Percentiles rank a stretch among this genome's conserved stretches.
These are phyloP conservation scores for Macrotus californicus DNA, from an alignment of 2,113 vertebrate genomes.

Conservation along the genomic window DNA sequence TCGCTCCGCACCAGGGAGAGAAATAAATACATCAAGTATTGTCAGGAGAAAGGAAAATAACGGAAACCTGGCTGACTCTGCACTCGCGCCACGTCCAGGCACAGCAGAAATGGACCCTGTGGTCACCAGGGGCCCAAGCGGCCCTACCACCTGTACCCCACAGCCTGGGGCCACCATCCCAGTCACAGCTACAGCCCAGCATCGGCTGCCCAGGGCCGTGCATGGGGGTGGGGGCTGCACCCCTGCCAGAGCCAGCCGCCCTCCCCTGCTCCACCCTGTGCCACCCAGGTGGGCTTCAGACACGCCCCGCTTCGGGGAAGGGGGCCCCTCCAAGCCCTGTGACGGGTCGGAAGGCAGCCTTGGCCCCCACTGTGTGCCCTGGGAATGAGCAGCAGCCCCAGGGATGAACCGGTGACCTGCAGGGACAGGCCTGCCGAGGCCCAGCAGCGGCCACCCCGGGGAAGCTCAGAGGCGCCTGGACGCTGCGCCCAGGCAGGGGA, in stretches of 20 bases:
- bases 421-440: neutral
- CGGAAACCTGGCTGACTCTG: constrained; percentile 76
- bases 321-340: rapidly evolving
- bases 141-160: neutral
- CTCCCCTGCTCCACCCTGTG: rapidly evolving
- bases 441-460: neutral
- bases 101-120: constrained; percentile 58
- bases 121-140: neutral
- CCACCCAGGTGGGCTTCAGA: too few relatives aligned
- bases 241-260: neutral
- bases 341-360: neutral
- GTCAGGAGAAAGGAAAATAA: constrained; percentile 78
- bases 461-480: rapidly evolving
- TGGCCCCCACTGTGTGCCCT: neutral
- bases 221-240: rapidly evolving
- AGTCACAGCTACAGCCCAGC: neutral
- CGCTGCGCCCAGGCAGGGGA: neutral
- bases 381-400: neutral
- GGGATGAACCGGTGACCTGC: neutral
- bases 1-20: constrained; percentile 66
- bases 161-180: neutral
- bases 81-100: constrained; percentile 76
- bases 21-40: constrained; percentile 83
- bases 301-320: too few relatives aligned
- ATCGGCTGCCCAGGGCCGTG: neutral